A percentile compares a stretch with the other conserved stretches of the same genome.
Conservation (phyloP, 2,797 vertebrate genomes). For the Ceryle rudis region DNA sequence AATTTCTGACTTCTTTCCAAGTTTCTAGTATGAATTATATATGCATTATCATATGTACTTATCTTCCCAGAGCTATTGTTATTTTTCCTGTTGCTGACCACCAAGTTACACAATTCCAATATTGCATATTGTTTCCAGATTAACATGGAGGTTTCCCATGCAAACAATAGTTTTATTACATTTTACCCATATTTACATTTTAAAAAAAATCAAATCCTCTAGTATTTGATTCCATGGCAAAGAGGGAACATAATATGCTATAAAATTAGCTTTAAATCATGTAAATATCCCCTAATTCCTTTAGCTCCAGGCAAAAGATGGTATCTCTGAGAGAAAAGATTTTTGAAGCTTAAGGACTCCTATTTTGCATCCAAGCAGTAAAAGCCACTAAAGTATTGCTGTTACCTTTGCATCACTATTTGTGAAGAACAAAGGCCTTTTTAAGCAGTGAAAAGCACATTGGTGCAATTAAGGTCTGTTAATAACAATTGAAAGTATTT, state of each 20-base stretch:
- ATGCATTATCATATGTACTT: not conserved
- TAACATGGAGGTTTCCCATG: constrained; percentile 49
- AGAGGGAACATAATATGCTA: constrained; percentile 66
- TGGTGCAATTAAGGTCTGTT: constrained; percentile 66
- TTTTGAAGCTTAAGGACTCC: constrained; percentile 67
- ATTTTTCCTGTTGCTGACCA: constrained; percentile 41
- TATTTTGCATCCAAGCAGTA: constrained; percentile 63
- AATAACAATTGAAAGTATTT: constrained; percentile 63
- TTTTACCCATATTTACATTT: constrained; percentile 54
- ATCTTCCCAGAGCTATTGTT: constrained; percentile 31
- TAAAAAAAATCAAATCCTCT: constrained; percentile 11
- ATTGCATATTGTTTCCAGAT: constrained; percentile 61
- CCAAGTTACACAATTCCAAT: constrained; percentile 33
- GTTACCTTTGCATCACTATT: constrained; percentile 59
- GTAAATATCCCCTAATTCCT: constrained; percentile 73
- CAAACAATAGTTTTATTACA: constrained; percentile 70
- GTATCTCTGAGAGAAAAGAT: constrained; percentile 71
- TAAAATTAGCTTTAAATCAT: constrained; percentile 74
- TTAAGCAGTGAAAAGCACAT: constrained; percentile 58
- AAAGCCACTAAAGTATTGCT: constrained; percentile 56
- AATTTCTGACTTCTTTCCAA: not conserved
- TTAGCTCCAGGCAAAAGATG: constrained; percentile 71
- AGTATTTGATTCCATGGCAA: constrained; percentile 62
- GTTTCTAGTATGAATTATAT: not conserved
- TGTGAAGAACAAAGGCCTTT: constrained; percentile 68